A percentile compares a stretch with the other conserved stretches of the same genome.
Conservation (phyloP, 2,797 vertebrate genomes). For the Falco peregrinus region DNA sequence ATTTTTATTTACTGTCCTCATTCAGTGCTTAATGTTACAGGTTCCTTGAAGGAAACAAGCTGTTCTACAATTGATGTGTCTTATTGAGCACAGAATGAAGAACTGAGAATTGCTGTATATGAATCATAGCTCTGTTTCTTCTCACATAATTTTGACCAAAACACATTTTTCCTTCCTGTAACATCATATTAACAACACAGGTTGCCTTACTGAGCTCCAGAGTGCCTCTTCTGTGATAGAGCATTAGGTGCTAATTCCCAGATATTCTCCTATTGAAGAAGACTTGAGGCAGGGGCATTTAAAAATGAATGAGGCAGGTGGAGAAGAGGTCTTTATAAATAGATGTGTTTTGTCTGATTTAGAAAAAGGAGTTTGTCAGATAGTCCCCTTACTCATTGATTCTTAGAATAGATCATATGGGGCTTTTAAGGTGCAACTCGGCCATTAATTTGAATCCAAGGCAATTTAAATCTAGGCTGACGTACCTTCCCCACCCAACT, state of each 20-base stretch:
- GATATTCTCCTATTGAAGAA: background rate
- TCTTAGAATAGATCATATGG: background rate
- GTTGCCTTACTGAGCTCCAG: background rate
- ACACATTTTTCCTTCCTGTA: background rate
- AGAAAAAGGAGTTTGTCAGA: background rate
- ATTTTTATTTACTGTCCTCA: background rate
- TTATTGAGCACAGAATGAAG: accelerated
- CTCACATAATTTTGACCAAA: background rate
- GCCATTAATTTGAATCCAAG: background rate
- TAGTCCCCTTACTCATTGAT: background rate
- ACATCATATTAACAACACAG: background rate
- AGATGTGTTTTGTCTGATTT: background rate
- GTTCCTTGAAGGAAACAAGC: background rate
- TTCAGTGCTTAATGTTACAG: background rate
- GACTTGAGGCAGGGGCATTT: background rate
- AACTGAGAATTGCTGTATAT: background rate
- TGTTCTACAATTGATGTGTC: accelerated
- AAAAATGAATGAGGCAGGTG: background rate
- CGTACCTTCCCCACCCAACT: background rate
- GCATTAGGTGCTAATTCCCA: background rate
- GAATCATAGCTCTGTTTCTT: background rate
- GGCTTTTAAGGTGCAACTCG: background rate
- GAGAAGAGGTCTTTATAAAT: background rate
- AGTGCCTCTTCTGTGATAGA: background rate
- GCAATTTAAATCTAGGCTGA: background rate